A percentile compares a stretch with the other conserved stretches of the same genome.
Evolutionary conservation across 2,888 invertebrate genomes (phyloP).

Genomic region (Eilema depressum): DNA sequence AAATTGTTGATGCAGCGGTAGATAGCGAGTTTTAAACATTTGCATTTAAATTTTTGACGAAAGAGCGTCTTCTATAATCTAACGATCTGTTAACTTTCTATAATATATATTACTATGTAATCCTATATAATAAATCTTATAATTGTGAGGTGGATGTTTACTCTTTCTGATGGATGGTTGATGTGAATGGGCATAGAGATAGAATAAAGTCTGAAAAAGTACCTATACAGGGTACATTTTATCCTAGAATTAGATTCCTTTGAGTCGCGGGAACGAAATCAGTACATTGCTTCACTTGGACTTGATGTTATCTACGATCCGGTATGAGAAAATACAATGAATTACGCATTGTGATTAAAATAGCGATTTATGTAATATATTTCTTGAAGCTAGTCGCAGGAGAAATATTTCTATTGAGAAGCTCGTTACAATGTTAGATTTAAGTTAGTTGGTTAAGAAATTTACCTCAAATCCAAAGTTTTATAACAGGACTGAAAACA

Average conservation of each 20-base stretch:
- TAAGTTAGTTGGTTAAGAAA: not conserved
- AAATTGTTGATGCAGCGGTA: not conserved
- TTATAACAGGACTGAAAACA: not conserved
- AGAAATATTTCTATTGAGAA: not conserved
- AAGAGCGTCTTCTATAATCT: not conserved
- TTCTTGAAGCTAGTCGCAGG: not conserved
- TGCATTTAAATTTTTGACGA: not conserved
- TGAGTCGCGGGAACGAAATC: no score
- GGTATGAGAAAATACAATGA: not conserved
- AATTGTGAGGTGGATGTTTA: not conserved
- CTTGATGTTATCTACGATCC: no score
- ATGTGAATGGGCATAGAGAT: not conserved
- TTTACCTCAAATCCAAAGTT: not conserved
- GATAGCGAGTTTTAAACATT: not conserved
- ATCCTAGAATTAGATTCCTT: no score
- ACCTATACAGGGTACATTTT: no score
- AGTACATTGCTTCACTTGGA: no score
- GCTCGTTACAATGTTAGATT: not conserved
- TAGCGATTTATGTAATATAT: not conserved
- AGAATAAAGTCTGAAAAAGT: not conserved
- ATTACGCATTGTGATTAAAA: not conserved
- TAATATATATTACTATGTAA: not conserved
- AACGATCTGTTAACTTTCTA: not conserved
- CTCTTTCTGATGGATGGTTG: not conserved
- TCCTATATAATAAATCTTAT: not conserved